phyloP scores from a whole-genome alignment of 2,888 invertebrate species.

The Mythimna loreyi region DNA sequence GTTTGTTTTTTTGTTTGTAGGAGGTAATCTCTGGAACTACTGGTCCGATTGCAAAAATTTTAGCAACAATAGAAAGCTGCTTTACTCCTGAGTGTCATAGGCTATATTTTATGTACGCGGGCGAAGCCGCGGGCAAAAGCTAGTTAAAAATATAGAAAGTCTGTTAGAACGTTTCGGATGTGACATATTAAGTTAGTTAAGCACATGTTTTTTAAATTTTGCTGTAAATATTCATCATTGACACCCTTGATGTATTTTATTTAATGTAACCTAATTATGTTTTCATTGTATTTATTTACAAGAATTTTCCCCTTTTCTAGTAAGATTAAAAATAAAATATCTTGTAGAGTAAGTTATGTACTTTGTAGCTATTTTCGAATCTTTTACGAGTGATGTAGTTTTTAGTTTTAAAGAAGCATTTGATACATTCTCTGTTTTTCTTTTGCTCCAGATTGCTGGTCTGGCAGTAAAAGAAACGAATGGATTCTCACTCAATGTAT shows the following conservation, averaged over 20 bases:
- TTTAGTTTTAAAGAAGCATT: slow-evolving; percentile 10
- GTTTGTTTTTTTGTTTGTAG: too few species aligned
- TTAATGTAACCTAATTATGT: not conserved
- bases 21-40: too few species aligned
- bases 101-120: too few species aligned
- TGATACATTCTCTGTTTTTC: slow-evolving; percentile 51
- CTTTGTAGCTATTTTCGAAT: not conserved
- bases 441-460: slow-evolving; percentile 62
- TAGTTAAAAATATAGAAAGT: too few species aligned
- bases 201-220: not conserved
- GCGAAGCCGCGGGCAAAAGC: too few species aligned
- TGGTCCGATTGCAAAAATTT: too few species aligned
- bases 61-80: too few species aligned
- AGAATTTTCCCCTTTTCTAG: not conserved
- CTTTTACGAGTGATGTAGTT: not conserved
- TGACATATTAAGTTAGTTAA: not conserved
- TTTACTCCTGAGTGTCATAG: too few species aligned
- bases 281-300: not conserved
- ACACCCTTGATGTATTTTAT: not conserved
- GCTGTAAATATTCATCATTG: not conserved
- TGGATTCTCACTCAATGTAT: slow-evolving; percentile 57
- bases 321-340: too few species aligned
- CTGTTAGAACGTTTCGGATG: too few species aligned
- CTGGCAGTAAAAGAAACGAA: slow-evolving; percentile 60
- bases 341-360: not conserved